These are phyloP conservation scores for Pleuronectes platessa DNA, from an alignment of 2,113 vertebrate genomes.

Conservation along the genomic window DNA sequence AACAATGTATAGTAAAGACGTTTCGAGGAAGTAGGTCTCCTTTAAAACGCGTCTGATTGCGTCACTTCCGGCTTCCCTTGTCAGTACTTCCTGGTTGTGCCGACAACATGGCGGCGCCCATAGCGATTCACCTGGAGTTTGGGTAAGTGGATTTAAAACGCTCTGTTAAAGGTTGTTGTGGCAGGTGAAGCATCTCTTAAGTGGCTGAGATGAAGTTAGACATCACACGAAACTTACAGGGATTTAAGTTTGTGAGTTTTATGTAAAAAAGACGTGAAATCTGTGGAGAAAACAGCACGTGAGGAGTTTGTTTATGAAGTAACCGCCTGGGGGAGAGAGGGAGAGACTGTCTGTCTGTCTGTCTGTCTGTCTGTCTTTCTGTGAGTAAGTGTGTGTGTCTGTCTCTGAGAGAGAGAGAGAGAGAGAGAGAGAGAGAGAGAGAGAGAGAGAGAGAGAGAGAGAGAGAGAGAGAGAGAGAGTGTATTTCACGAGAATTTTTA, in stretches of 20 bases:
- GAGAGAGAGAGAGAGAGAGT: no score
- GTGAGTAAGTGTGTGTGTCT: no score
- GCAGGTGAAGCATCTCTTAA: background rate
- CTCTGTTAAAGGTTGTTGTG: rapidly evolving
- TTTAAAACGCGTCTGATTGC: conserved; percentile 10
- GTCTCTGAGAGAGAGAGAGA: no score
- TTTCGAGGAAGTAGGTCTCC: background rate
- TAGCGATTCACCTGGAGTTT: conserved; percentile 90
- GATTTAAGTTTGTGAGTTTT: rapidly evolving
- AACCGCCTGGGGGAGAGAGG: no score
- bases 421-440: no score
- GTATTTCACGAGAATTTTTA: no score
- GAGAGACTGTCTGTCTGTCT: no score
- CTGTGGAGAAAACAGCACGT: background rate
- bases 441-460: no score
- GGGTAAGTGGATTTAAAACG: conserved; percentile 82
- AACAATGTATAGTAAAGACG: no score
- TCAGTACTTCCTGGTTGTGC: conserved; percentile 66
- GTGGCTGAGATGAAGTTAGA: rapidly evolving
- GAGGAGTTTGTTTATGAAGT: conserved; percentile 21
- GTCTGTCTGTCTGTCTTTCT: no score
- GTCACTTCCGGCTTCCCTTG: conserved; percentile 61
- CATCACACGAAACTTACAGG: rapidly evolving
- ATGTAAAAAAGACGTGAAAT: background rate
- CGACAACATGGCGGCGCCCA: conserved; percentile 90